Base-by-base conservation (phyloP, 1,140 invertebrate species). In the Drosophila guanche region DNA sequence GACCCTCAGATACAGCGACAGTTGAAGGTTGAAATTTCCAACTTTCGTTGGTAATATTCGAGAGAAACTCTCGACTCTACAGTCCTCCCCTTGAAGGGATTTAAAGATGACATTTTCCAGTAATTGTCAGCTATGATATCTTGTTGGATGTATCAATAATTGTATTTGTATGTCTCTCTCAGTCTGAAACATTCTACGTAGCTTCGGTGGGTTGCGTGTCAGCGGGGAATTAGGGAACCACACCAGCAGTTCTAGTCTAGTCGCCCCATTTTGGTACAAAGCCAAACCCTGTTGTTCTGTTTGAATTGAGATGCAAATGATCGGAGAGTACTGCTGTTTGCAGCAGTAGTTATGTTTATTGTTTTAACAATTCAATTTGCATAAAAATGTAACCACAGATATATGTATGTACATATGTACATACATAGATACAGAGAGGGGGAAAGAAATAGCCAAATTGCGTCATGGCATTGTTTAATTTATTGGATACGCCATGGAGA, bases 221-320 rank as follows among this genome's bases (percentile, higher is more conserved):
- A 58, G 61, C 45, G 40, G 47, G 51, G 58, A 76, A 81, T 85
- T 85, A 81, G 60, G 81, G 73, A 85, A 80, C 71, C 86, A 81
- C 67, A 80, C 14, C 59, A 57, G 3, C 10, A 12, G 33, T 37
- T 37, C 10, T 12, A 51, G 63, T 63, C 46, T 46, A 40, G 62
- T 67, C 10, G 3, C 33, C 48, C 50, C 22, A 67, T 55, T 68
- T 50, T 68, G 47, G 14, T 5, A 45, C 20, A 43, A 54, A 59
- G n/a, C n/a, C 20, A 43, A 65, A 50, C 47, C 27, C 45, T 25
- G 41, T 25, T 51, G 23, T 62, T 23, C 62, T 73, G 40, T 69
- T 71, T 72, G 63, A 77, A 78, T 88, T 88, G 73, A 66, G 55
- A 86, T 86, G 77, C 81, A 86, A 86, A 88, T 84, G 63, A 58